phyloP scores from a whole-genome alignment of 2,888 invertebrate species.

The Torymus aiolomorphi region DNA sequence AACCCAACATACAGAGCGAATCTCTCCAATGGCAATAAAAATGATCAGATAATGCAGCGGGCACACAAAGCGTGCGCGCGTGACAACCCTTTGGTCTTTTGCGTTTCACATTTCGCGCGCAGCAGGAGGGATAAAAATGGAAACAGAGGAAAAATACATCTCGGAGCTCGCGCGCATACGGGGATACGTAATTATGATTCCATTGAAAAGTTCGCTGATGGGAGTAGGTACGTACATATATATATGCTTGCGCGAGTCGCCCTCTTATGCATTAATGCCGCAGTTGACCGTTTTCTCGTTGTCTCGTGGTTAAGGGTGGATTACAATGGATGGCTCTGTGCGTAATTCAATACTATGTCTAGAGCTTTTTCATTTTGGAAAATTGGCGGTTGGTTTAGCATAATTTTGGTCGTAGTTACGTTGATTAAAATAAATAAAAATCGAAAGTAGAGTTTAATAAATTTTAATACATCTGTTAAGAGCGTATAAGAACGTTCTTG shows the following conservation, averaged over 20 bases:
- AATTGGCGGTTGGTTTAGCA: too few relatives aligned
- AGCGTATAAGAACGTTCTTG: too few relatives aligned
- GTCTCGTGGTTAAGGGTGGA: neutral
- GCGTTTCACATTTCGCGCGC: slow-evolving; percentile 59
- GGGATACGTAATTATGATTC: slow-evolving; percentile 66
- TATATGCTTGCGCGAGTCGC: slow-evolving; percentile 47
- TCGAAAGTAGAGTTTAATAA: too few relatives aligned
- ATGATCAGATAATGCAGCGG: slow-evolving; percentile 26
- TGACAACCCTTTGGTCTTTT: slow-evolving; percentile 52
- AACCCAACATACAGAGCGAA: neutral
- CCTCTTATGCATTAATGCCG: slow-evolving; percentile 62
- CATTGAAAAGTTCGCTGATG: slow-evolving; percentile 67
- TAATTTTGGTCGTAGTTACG: too few relatives aligned
- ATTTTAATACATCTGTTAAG: too few relatives aligned
- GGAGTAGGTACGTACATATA: neutral
- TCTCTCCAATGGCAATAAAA: slow-evolving; percentile 34
- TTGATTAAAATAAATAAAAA: too few relatives aligned
- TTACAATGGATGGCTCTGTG: neutral
- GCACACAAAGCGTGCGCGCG: neutral
- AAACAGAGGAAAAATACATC: slow-evolving; percentile 58
- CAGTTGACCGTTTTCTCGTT: slow-evolving; percentile 56
- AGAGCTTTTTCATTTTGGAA: too few relatives aligned
- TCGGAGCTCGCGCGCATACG: slow-evolving; percentile 26
- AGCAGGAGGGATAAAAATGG: slow-evolving; percentile 37
- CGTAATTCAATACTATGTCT: too few relatives aligned